Percentiles rank a stretch among this genome's conserved stretches.
Evolutionary conservation across 2,888 invertebrate genomes (phyloP).

Genomic region (Caenorhabditis sp.): DNA sequence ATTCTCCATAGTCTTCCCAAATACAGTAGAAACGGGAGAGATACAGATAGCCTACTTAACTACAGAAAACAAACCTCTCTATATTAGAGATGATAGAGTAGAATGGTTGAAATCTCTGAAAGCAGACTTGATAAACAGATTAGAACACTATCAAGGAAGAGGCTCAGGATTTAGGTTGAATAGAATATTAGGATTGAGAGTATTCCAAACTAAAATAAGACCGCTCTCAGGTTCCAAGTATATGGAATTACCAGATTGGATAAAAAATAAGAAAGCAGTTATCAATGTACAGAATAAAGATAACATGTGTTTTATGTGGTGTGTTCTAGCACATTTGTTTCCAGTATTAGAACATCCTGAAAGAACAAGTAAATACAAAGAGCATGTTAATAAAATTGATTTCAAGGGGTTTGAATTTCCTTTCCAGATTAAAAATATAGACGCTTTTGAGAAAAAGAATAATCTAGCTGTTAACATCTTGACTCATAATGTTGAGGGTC

Average conservation of each 20-base stretch:
- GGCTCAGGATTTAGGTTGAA: conserved; percentile 38
- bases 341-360: conserved; percentile 49
- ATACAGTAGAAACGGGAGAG: too few species aligned
- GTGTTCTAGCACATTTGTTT: conserved; percentile 48
- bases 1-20: too few species aligned
- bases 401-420: conserved; percentile 57
- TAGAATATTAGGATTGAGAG: conserved; percentile 20
- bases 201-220: conserved; percentile 36
- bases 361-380: conserved; percentile 53
- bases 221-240: conserved; percentile 26
- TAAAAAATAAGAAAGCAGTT: conserved; percentile 49
- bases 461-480: conserved; percentile 57
- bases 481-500: conserved; percentile 12
- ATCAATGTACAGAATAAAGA: conserved; percentile 52
- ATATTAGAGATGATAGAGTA: conserved; percentile 25
- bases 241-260: conserved; percentile 31
- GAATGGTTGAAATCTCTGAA: conserved; percentile 34
- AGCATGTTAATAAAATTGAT: conserved; percentile 52
- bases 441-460: conserved; percentile 61
- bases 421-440: conserved; percentile 49
- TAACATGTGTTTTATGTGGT: conserved; percentile 59
- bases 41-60: too few species aligned
- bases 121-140: conserved; percentile 20
- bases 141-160: conserved; percentile 30
- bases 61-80: conserved; percentile 24